Base-by-base conservation (phyloP, 2,113 vertebrate species). In the Phyllostomus discolor region DNA sequence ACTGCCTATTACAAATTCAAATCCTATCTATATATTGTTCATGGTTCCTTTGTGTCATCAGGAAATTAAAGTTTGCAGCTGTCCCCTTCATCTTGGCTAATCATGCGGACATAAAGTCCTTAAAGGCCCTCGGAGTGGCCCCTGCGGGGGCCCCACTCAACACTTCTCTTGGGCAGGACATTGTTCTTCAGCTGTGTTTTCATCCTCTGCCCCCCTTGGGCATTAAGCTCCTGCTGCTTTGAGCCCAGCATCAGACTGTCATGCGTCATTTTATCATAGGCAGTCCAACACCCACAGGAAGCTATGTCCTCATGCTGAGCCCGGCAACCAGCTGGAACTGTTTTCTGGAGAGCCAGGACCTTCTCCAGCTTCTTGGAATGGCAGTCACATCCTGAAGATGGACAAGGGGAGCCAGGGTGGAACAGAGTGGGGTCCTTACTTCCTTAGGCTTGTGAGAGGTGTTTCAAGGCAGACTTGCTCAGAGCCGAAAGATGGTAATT, bases 41-140 rank as follows among this genome's bases (percentile, higher is more conserved):
- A 79, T 95, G 70, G 97, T 94, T 98, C 97, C 98, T 98, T 98
- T 98, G 98, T 98, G 98, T 98, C 98, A 98, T 98, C 98, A 98
- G 98, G 98, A 99, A 98, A 99, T 99, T 98, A 98, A 98, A 98
- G 97, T 99, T 98, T 99, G 98, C 98, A 98, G 98, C 98, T 99
- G 98, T 98, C 96, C 98, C 98, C 98, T 99, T 98, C 98, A 99
- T 98, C 98, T 98, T 98, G 98, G 97, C 98, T 99, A 98, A 98
- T 98, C 98, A 98, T 98, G 98, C 98, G 97, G 97, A 98, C 98
- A 98, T 94, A 97, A 98, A 98, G 97, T 97, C 98, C 98, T 98
- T 98, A 98, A 98, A 98, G 98, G 97, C 98, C 98, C 97, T 98
- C 14, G 1, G 92, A 96, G 84, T 97, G 97, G 98, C 98, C 98